Conservation (phyloP, 2,888 invertebrate genomes). For the Anthrax anthrax region DNA sequence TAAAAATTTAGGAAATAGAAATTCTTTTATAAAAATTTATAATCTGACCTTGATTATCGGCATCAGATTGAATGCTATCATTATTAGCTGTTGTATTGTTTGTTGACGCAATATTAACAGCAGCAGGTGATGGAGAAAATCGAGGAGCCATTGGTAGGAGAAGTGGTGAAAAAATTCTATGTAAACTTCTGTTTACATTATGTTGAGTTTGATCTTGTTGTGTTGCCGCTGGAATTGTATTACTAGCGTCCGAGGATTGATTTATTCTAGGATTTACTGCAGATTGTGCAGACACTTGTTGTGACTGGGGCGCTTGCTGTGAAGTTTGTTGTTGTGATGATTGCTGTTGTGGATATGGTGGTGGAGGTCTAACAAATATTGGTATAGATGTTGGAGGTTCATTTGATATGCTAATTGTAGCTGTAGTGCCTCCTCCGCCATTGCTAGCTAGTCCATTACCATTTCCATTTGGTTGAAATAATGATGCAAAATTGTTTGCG, state of each 20-base stretch:
- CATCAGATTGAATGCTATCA: constrained; percentile 4
- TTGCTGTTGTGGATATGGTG: constrained; percentile 13
- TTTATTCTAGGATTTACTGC: no score
- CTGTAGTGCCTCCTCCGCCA: neutral
- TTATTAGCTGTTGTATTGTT: constrained; percentile 4
- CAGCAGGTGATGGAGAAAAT: no score
- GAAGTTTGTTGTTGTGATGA: constrained; percentile 2
- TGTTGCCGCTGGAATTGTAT: neutral
- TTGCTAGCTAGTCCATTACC: constrained; percentile 10
- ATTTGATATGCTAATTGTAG: neutral
- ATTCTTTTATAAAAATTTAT: no score
- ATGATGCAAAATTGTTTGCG: constrained; percentile 24
- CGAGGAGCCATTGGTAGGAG: neutral
- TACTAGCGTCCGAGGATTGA: no score
- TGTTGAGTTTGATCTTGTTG: neutral
- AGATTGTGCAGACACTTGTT: no score
- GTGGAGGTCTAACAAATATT: neutral
- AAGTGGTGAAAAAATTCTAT: neutral
- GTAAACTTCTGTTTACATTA: neutral
- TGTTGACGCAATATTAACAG: constrained; percentile 2
- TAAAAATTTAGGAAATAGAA: no score
- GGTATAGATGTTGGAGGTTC: neutral
- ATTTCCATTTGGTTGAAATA: constrained; percentile 11
- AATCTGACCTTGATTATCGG: constrained; percentile 11
- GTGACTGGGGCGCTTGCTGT: constrained; percentile 9